Conservation (phyloP, 1,140 invertebrate species). For the Drosophila biarmipes region DNA sequence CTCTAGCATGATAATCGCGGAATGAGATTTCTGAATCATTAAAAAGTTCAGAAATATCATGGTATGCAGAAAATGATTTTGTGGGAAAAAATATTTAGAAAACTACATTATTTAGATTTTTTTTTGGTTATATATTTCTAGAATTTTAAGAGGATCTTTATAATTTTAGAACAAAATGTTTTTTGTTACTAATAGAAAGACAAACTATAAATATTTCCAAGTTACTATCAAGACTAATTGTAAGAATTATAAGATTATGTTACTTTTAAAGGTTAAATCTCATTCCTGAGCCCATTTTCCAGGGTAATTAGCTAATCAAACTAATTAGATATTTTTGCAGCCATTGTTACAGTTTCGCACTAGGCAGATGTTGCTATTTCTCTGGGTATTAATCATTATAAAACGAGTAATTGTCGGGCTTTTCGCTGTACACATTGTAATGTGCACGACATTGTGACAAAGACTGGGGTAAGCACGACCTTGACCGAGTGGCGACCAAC, state of each 20-base stretch:
- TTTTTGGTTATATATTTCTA: too few relatives aligned
- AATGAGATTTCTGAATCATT: conserved; percentile 32
- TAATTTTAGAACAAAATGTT: too few relatives aligned
- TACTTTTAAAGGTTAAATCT: not conserved
- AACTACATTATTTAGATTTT: too few relatives aligned
- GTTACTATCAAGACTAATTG: too few relatives aligned
- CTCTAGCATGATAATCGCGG: conserved; percentile 31
- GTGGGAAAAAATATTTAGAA: not conserved
- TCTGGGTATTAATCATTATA: conserved; percentile 39
- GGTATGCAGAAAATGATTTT: not conserved
- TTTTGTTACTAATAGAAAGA: too few relatives aligned
- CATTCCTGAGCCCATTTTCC: not conserved
- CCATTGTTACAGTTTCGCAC: conserved; percentile 70
- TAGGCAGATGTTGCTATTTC: conserved; percentile 22
- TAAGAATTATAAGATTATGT: too few relatives aligned
- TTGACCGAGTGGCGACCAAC: conserved; percentile 71
- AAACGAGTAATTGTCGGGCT: conserved; percentile 28
- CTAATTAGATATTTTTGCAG: conserved; percentile 10
- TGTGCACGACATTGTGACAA: conserved; percentile 72
- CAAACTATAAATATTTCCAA: too few relatives aligned
- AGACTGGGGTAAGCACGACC: conserved; percentile 52
- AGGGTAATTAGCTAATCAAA: conserved; percentile 6
- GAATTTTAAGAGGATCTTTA: too few relatives aligned
- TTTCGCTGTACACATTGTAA: conserved; percentile 36
- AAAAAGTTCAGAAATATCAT: conserved; percentile 2